A percentile compares a stretch with the other conserved stretches of the same genome.
Evolutionary conservation across 2,888 invertebrate species (phyloP).

Genomic region (Venusia cambrica): DNA sequence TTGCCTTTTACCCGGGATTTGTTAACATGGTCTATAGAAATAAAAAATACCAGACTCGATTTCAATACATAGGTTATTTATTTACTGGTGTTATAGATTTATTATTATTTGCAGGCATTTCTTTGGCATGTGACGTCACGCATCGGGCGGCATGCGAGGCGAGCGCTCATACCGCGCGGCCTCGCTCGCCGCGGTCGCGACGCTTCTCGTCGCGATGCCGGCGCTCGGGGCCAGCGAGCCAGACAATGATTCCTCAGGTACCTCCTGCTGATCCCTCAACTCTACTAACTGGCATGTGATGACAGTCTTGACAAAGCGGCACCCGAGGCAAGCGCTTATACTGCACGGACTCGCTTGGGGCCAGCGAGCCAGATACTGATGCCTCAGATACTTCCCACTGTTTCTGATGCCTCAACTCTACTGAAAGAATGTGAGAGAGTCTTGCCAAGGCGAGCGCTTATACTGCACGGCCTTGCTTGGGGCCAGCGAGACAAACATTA

Average conservation of each 20-base stretch:
- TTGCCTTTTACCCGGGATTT: no score
- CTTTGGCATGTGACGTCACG: conserved; percentile 65
- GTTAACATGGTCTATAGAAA: no score
- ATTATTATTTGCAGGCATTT: conserved; percentile 46
- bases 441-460: conserved; percentile 66
- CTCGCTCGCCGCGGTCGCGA: conserved; percentile 67
- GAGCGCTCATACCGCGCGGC: conserved; percentile 58
- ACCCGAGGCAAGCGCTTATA: conserved; percentile 68
- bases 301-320: conserved; percentile 58
- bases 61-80: conserved; percentile 1
- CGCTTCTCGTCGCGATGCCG: conserved; percentile 49
- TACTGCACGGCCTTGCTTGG: conserved; percentile 61
- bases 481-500: conserved; percentile 35
- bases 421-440: no score
- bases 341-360: conserved; percentile 58
- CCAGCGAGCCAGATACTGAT: conserved; percentile 34
- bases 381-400: conserved; percentile 24
- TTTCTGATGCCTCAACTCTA: background rate
- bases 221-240: conserved; percentile 22
- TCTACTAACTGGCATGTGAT: conserved; percentile 65
- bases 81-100: background rate
- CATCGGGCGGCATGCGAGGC: conserved; percentile 54
- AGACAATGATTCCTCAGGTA: conserved; percentile 7
- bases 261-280: background rate
- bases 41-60: no score